Conservation (phyloP, 1,140 invertebrate species). For the Brachionus manjavacas region DNA sequence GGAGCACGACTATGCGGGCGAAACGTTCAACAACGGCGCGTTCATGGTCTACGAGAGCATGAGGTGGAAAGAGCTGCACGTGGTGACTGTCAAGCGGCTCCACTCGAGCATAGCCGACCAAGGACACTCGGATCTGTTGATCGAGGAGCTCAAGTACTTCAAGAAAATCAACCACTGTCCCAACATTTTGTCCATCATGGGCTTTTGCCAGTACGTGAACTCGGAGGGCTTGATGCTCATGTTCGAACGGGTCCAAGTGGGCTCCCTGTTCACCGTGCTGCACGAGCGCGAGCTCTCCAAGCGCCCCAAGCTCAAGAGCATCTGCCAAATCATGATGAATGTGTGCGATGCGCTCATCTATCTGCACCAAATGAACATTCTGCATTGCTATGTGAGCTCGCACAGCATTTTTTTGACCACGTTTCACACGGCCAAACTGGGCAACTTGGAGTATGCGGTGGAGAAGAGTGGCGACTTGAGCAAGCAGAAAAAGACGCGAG, state of each 20-base stretch:
- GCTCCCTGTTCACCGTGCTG: slow-evolving; percentile 55
- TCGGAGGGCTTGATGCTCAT: slow-evolving; percentile 54
- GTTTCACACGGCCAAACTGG: slow-evolving; percentile 54
- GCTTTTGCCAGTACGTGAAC: slow-evolving; percentile 53
- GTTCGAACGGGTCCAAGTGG: slow-evolving; percentile 54
- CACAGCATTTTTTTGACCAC: slow-evolving; percentile 57
- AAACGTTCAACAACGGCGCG: slow-evolving; percentile 14
- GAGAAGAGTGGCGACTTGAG: slow-evolving; percentile 48
- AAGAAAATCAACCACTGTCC: slow-evolving; percentile 46
- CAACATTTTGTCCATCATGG: slow-evolving; percentile 56
- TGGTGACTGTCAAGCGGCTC: slow-evolving; percentile 55
- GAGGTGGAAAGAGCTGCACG: slow-evolving; percentile 49
- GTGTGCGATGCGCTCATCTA: slow-evolving; percentile 56
- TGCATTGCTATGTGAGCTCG: slow-evolving; percentile 58
- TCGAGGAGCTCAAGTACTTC: slow-evolving; percentile 52
- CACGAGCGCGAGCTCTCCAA: slow-evolving; percentile 46
- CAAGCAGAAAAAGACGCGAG: neutral
- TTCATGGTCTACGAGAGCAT: slow-evolving; percentile 46
- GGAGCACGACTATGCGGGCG: slow-evolving; percentile 1
- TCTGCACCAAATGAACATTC: slow-evolving; percentile 54
- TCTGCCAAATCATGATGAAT: slow-evolving; percentile 50
- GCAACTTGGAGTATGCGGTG: slow-evolving; percentile 58
- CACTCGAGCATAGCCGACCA: slow-evolving; percentile 46
- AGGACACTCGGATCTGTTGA: slow-evolving; percentile 54
- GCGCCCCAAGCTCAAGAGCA: neutral